Evolutionary conservation across 2,113 vertebrate genomes (phyloP).

Genomic region (Carollia perspicillata): DNA sequence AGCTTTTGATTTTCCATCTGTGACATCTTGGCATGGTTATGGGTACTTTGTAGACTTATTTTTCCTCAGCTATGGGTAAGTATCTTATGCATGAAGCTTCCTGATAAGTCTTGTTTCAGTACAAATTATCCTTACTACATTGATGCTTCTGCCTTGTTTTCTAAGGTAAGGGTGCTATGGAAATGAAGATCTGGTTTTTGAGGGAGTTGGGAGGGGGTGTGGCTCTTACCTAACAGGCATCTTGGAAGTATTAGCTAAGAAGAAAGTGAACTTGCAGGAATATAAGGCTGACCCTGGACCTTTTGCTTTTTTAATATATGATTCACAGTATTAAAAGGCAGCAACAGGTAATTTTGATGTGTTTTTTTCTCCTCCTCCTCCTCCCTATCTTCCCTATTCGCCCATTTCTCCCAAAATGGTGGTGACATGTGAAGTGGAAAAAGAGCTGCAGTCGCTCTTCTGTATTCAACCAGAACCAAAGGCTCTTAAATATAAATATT

Average conservation of each 20-base stretch:
- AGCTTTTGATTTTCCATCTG: background rate
- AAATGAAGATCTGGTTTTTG: background rate
- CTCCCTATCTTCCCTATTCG: background rate
- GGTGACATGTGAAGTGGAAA: background rate
- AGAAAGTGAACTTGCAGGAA: background rate
- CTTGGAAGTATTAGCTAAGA: background rate
- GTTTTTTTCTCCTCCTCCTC: background rate
- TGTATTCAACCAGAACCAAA: background rate
- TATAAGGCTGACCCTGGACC: background rate
- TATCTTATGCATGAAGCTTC: background rate
- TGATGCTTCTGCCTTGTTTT: background rate
- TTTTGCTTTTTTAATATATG: background rate
- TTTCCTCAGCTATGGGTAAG: background rate
- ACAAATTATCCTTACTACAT: background rate
- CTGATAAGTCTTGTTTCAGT: background rate
- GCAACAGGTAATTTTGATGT: background rate
- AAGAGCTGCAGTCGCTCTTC: background rate
- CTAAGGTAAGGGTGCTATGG: background rate
- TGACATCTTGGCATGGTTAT: background rate
- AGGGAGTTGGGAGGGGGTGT: background rate
- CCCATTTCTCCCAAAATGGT: background rate
- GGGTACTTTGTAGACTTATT: background rate
- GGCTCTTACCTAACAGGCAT: background rate
- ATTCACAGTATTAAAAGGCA: background rate
- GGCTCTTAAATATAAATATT: background rate